Evolutionary conservation across 2,888 invertebrate species (phyloP), one percentile per base, ranked within the genome.

Genomic region (Charanyca ferruginea): DNA sequence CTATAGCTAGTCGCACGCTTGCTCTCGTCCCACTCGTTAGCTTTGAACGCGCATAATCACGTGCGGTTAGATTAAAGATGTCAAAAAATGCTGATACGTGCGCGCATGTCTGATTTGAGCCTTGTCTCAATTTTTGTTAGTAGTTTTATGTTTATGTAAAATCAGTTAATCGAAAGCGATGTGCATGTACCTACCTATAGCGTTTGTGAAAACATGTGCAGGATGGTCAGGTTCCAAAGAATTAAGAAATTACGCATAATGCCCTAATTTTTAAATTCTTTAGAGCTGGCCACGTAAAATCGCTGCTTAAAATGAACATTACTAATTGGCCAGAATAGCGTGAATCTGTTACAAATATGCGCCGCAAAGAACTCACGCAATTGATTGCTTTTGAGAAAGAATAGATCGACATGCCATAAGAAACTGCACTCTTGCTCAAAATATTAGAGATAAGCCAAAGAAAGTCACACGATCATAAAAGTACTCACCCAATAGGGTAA

Each of bases 281-380:
- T 49, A 20, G 49, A 45, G 48, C 47, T 32, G 13, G 32, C 48
- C 23, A 41, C 47, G 48, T 35, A 28, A 48, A 45, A 23, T 16
- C 16, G 18, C 44, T 41, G 45, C 16, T 41, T 44, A 45, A 53
- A 69, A 53, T 52, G 25, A 44, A 57, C 32, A 57, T 32, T 55
- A 18, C 32, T 57, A 52, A 28, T 68, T 42, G 54, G 54, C 75
- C 22, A 42, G 41, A 52, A 55, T 75, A 54, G 53, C 71, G 49
- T 41, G 45, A 73, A 74, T 73, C 53, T 60, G 73, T 49, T 47
- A 70, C 41, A 61, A 44, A 60, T 45, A 44, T 72, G 77, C 42
- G 45, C 38, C 22, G 18, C 44, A 28, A 70, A 44, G 16, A 58
- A 53, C 41, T 38, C 55, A 53, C 66, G 32, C 44, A 16, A n/a